Percentiles rank a stretch among this genome's conserved stretches.
Conservation (phyloP, 2,888 invertebrate species). For the Caenorhabditis sinica region DNA sequence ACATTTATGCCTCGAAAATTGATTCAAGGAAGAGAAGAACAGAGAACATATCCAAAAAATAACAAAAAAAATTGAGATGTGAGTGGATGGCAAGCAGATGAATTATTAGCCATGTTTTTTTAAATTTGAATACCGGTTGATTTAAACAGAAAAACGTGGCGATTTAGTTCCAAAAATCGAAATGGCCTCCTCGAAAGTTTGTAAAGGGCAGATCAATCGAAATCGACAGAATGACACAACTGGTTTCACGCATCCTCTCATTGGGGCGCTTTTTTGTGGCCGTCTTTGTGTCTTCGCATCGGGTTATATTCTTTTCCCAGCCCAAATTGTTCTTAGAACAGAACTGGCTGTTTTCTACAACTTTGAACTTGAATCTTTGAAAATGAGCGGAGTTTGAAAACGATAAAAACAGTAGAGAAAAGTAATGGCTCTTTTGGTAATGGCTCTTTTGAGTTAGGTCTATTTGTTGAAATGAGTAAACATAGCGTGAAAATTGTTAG, state of each 20-base stretch:
- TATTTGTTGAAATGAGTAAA: conserved; percentile 31
- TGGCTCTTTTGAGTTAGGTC: not conserved
- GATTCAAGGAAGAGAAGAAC: not conserved
- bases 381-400: not conserved
- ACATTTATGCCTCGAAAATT: not conserved
- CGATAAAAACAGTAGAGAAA: not conserved
- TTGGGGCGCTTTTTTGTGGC: conserved; percentile 19
- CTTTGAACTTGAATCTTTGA: conserved; percentile 31
- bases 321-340: conserved; percentile 3
- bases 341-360: conserved; percentile 19
- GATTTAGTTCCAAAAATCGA: not conserved
- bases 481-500: not conserved
- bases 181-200: not conserved
- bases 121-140: no score
- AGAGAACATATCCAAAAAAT: not conserved
- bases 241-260: conserved; percentile 46
- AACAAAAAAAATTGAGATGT: not conserved
- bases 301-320: not conserved
- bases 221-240: conserved; percentile 39
- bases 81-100: not conserved
- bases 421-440: no score
- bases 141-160: not conserved
- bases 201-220: conserved; percentile 54
- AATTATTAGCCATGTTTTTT: not conserved
- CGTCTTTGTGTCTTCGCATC: conserved; percentile 5